Evolutionary conservation across 2,888 invertebrate species (phyloP).

Genomic region (Drosophila setosimentum): DNA sequence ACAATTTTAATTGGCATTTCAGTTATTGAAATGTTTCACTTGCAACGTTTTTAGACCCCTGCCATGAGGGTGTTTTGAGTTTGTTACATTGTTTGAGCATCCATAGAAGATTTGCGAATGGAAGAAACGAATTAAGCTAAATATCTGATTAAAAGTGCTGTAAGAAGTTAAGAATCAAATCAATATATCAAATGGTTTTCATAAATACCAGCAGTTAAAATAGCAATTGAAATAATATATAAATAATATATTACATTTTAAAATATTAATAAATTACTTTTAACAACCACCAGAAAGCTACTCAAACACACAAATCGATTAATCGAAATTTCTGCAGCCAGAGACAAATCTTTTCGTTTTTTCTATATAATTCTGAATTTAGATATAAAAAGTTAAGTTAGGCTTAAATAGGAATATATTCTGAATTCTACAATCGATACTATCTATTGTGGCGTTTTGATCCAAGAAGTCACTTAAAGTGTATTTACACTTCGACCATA

Average conservation of each 20-base stretch:
- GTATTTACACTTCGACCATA: slow-evolving; percentile 4
- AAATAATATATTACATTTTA: not conserved
- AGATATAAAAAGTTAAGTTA: not conserved
- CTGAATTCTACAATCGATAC: not conserved
- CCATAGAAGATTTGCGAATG: not conserved
- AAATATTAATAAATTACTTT: not conserved
- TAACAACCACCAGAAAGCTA: not conserved
- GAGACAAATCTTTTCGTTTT: not conserved
- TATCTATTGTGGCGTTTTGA: not conserved
- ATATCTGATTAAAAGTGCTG: not conserved
- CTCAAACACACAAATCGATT: not conserved
- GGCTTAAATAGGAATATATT: not conserved
- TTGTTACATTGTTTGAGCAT: not conserved
- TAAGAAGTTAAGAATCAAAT: not conserved
- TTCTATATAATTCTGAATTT: not conserved
- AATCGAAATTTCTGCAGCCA: not conserved
- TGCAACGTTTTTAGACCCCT: slow-evolving; percentile 43
- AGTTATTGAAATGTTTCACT: slow-evolving; percentile 77
- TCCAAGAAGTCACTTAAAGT: slow-evolving; percentile 1
- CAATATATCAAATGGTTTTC: not conserved
- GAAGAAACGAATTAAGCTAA: not conserved
- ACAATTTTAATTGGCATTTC: slow-evolving; percentile 77
- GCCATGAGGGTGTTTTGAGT: slow-evolving; percentile 8
- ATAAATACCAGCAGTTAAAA: too few relatives aligned
- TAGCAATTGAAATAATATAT: not conserved